Evolutionary conservation across 2,113 vertebrate genomes (phyloP), one percentile per base, ranked within the genome.

Genomic region (Cephalopterus ornatus): DNA sequence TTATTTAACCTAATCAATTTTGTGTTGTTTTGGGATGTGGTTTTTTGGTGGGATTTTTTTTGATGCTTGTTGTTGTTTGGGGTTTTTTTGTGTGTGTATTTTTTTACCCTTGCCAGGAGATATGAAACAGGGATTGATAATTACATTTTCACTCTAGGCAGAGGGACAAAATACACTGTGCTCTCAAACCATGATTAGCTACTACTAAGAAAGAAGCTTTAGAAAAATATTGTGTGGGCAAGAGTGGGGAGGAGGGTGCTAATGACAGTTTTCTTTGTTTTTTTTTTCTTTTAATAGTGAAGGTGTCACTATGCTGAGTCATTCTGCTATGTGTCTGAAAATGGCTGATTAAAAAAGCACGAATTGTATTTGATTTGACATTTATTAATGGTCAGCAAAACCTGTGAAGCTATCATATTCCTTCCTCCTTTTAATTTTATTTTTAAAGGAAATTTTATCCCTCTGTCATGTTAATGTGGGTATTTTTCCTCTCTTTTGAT

Each of bases 131-230:
- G 23, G 53, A 65, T 56, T n/a, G 14, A 55, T 61, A 65, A 84
- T 70, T 50, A 39, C 50, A 28, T 89, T 93, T 92, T 85, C 73
- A 39, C 8, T 67, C 32, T 47, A 62, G 11, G 12, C 35, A 61
- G 32, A 62, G 42, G 70, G 52, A 59, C 16, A 74, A 84, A 94
- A 95, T 71, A 59, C 15, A 37, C 32, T 78, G 37, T 22, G 14
- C 42, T 95, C 75, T 97, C 47, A 44, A 92, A 46, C 79, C 47
- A 52, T 88, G 15, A 70, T 94, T 94, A 93, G 35, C 84, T 95
- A 84, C 84, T 95, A 84, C 78, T 94, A 79, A 95, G 85, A 92
- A 91, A 88, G 56, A 59, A 75, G 81, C 20, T 53, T 59, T 23
- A 80, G 95, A 85, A 91, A 95, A 95, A 85, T 91, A 63, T 3